Base-by-base conservation (phyloP, 2,888 invertebrate species). In the Parnassius glacialis region DNA sequence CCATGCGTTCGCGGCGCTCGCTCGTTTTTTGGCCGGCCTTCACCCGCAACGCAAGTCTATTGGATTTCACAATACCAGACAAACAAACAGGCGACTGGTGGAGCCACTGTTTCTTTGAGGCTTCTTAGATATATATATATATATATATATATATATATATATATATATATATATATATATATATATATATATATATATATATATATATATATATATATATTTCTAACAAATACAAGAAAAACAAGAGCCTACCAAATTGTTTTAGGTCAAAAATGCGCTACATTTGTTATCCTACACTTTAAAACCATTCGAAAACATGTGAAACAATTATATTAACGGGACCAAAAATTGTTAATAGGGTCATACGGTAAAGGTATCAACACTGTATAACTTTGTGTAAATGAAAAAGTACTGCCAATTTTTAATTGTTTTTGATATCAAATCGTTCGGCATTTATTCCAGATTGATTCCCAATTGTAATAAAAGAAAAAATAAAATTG, bases 31-130 rank as follows among this genome's bases (percentile, higher is more conserved):
- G 85, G 78, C 84, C 85, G 87, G 81, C 88, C 89, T 89, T 87
- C 89, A 87, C 84, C 88, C 81, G 79, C 77, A 65, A 64, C 73
- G 79, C 85, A 87, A 89, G 89, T 86, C 85, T 86, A 76, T 78
- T 73, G 74, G 70, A 74, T 89, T 87, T 85, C 90, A 83, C 86
- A 87, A 88, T 79, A 76, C 80, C 82, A 78, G 77, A 80, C 83
- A 79, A 74, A 54, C 54, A 54, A 45, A 59, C 62, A 48, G 50
- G 41, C 45, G 52, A 16, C 45, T 56, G 48, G 44, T 34, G 67
- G 68, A 68, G 66, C 76, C 74, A 74, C 78, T 76, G 68, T 74
- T 74, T 73, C 78, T 76, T 73, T 47, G 52, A 43, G 52, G 47
- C 57, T 53, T 51, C 51, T 44, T 13, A 12, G 9, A 11, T 11